Percentiles rank a stretch among this genome's conserved stretches.
Evolutionary conservation across 2,888 invertebrate genomes (phyloP).

Genomic region (Liposcelis brunnea): DNA sequence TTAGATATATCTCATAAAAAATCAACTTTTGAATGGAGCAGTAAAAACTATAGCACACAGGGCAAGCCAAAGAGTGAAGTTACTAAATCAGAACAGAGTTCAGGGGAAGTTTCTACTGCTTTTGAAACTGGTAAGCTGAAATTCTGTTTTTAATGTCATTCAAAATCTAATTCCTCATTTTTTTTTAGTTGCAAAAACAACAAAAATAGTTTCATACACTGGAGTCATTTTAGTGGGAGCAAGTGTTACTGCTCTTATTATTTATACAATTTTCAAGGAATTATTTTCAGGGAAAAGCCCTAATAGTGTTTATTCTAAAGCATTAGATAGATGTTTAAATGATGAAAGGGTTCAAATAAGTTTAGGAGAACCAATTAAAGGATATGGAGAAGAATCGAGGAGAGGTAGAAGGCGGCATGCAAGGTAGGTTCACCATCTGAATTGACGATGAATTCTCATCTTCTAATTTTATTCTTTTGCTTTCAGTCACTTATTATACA

Average conservation of each 20-base stretch:
- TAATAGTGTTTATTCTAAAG: constrained; percentile 64
- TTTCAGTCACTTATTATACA: constrained; percentile 49
- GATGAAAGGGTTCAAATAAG: constrained; percentile 60
- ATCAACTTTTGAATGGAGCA: no score
- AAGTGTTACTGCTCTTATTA: constrained; percentile 63
- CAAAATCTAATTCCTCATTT: background rate
- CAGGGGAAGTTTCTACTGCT: background rate
- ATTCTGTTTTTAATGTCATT: background rate
- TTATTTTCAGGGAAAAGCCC: constrained; percentile 77
- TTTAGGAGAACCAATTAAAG: constrained; percentile 79
- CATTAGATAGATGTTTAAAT: constrained; percentile 55
- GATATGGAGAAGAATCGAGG: constrained; percentile 72
- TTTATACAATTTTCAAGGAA: constrained; percentile 70
- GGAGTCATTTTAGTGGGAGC: constrained; percentile 65
- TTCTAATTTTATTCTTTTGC: constrained; percentile 7
- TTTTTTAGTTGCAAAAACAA: constrained; percentile 63
- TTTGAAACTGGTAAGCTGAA: background rate
- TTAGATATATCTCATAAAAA: no score
- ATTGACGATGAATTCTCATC: background rate
- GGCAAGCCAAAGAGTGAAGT: no score
- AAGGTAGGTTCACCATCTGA: constrained; percentile 28
- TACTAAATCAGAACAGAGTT: no score
- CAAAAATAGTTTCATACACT: constrained; percentile 73
- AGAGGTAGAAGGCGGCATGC: constrained; percentile 71
- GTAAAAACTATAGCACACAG: no score